These are phyloP conservation scores for Chamaea fasciata DNA, from an alignment of 2,113 vertebrate genomes.

Conservation along the genomic window DNA sequence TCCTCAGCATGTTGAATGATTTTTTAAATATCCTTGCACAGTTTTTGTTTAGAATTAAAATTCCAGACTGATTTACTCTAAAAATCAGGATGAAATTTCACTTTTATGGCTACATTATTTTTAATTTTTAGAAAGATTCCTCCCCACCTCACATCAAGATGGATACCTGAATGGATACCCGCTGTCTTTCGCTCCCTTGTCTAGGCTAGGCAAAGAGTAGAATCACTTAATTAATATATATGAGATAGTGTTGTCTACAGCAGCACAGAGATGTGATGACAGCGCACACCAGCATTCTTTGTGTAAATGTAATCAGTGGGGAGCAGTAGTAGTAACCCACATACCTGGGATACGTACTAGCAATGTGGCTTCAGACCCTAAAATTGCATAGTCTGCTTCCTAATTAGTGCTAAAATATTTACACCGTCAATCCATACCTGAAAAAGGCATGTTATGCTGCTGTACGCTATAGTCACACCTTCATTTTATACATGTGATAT, in stretches of 20 bases:
- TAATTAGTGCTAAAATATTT: background rate
- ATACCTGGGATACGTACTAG: background rate
- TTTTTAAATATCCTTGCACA: background rate
- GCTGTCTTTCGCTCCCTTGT: background rate
- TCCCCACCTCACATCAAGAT: background rate
- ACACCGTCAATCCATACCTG: background rate
- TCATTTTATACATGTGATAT: background rate
- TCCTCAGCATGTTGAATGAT: background rate
- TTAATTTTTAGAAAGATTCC: background rate
- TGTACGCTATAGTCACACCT: background rate
- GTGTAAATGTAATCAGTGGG: background rate
- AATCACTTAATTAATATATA: background rate
- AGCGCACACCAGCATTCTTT: rapidly evolving
- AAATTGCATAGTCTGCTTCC: background rate
- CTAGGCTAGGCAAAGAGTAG: background rate
- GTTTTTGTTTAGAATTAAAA: background rate
- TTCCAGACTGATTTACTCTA: background rate
- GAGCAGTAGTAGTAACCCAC: background rate
- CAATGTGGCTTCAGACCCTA: background rate
- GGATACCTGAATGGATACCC: rapidly evolving
- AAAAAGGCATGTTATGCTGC: background rate
- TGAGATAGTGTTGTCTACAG: background rate
- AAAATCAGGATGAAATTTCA: background rate
- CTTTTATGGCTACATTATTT: background rate
- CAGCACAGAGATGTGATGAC: background rate